Percentiles rank a stretch among this genome's conserved stretches.
Conservation (phyloP, 2,888 invertebrate species). For the Polia nebulosa region DNA sequence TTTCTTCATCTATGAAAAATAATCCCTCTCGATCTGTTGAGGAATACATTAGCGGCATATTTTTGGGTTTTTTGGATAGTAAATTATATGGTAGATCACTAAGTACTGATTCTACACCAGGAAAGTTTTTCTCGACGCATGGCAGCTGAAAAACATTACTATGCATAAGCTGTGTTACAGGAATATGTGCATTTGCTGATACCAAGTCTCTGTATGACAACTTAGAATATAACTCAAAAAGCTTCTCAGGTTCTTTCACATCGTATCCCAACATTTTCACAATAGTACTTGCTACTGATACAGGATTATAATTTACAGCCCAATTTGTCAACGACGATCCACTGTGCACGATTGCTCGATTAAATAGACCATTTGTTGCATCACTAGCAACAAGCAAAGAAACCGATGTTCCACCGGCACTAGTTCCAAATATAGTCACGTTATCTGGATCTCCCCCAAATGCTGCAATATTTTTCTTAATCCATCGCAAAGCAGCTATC, state of each 20-base stretch:
- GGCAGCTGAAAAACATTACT: slow-evolving; percentile 69
- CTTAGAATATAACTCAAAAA: slow-evolving; percentile 79
- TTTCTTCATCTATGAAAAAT: slow-evolving; percentile 66
- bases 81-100: slow-evolving; percentile 82
- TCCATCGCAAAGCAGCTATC: slow-evolving; percentile 83
- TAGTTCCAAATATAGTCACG: slow-evolving; percentile 84
- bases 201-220: slow-evolving; percentile 74
- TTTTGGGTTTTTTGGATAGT: slow-evolving; percentile 72
- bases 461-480: slow-evolving; percentile 83
- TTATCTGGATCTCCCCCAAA: slow-evolving; percentile 86
- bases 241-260: slow-evolving; percentile 77
- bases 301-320: slow-evolving; percentile 80
- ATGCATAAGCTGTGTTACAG: slow-evolving; percentile 74
- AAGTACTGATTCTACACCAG: slow-evolving; percentile 77
- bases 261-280: slow-evolving; percentile 78
- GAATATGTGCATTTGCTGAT: slow-evolving; percentile 71
- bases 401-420: slow-evolving; percentile 81
- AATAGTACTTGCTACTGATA: slow-evolving; percentile 78
- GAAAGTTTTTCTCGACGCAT: slow-evolving; percentile 80
- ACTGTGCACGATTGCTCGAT: slow-evolving; percentile 84
- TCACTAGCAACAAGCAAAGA: slow-evolving; percentile 79
- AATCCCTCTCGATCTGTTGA: slow-evolving; percentile 81
- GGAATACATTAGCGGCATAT: slow-evolving; percentile 78
- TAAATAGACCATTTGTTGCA: slow-evolving; percentile 79
- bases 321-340: slow-evolving; percentile 81